Evolutionary conservation across 2,113 vertebrate species (phyloP), one percentile per base, ranked within the genome.

Genomic region (Copsychus sechellarum): DNA sequence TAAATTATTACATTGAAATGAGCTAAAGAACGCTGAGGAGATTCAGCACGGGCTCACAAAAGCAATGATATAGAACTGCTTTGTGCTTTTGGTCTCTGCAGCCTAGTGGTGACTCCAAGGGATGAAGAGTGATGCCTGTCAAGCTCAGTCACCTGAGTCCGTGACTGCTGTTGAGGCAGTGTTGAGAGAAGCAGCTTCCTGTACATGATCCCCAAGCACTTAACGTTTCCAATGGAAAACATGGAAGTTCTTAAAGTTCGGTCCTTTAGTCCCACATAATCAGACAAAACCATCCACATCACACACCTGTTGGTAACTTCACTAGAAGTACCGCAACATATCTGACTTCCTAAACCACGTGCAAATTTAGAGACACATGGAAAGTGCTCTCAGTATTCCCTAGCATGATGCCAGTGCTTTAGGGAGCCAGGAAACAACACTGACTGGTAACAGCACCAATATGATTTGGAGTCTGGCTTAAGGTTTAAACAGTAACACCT

Each of bases 1-100:
- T 60, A 31, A 58, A 54, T 29, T 53, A 53, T 14, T 62, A 16
- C 3, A 54, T 0, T 47, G 53, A 89, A 79, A 81, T 11, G 7
- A 84, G 22, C 34, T 40, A 16, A 34, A 20, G 29, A 80, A 31
- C 0, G 0, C 20, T 71, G 53, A 25, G 40, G 14, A 77, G n/a
- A 72, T 36, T 61, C 38, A 83, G 74, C 56, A 53, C 29, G 53
- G 73, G 58, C n/a, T n/a, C 25, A 13, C 5, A 48, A 43, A 85
- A 2, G 13, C 31, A 58, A 58, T 11, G 8, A 58, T 7, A 36
- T 0, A 3, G 38, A 92, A 70, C 19, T 76, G 48, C 50, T 81
- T 61, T 25, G 50, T 47, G 36, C 14, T 61, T 58, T 69, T 28
- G 34, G 22, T 42, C 57, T 48, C 66, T 34, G 13, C 2, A 43